Conservation (phyloP, 2,888 invertebrate species). For the Apomyelois bistriatella region DNA sequence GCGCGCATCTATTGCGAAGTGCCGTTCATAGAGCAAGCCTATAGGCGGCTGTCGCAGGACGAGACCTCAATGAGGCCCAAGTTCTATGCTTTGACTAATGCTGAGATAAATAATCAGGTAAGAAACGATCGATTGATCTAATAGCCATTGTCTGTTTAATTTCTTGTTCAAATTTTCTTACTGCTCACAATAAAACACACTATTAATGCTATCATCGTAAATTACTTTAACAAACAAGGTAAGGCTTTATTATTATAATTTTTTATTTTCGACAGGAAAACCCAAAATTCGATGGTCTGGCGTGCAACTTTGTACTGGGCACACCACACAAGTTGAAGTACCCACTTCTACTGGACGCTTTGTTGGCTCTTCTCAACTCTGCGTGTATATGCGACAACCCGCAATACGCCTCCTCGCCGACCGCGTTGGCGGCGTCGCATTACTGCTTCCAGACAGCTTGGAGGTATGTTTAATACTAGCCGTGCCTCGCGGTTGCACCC, state of each 20-base stretch:
- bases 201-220: too few relatives aligned
- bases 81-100: slow-evolving; percentile 92
- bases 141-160: neutral
- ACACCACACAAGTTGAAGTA: slow-evolving; percentile 95
- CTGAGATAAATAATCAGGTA: slow-evolving; percentile 83
- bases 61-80: slow-evolving; percentile 90
- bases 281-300: slow-evolving; percentile 94
- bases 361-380: slow-evolving; percentile 90
- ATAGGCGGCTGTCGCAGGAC: slow-evolving; percentile 66
- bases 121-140: slow-evolving; percentile 1
- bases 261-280: slow-evolving; percentile 80
- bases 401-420: slow-evolving; percentile 77
- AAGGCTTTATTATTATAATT: too few relatives aligned
- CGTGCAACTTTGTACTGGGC: slow-evolving; percentile 96
- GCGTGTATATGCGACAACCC: slow-evolving; percentile 83
- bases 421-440: slow-evolving; percentile 88
- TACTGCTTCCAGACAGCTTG: slow-evolving; percentile 94
- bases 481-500: too few relatives aligned
- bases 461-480: slow-evolving; percentile 73
- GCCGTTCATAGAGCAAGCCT: slow-evolving; percentile 65
- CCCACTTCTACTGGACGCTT: slow-evolving; percentile 90
- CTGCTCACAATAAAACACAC: too few relatives aligned
- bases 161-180: too few relatives aligned
- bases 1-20: slow-evolving; percentile 72
- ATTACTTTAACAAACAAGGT: too few relatives aligned